Base-by-base conservation (phyloP, 1,140 invertebrate species). In the Scaptomyza hsui region DNA sequence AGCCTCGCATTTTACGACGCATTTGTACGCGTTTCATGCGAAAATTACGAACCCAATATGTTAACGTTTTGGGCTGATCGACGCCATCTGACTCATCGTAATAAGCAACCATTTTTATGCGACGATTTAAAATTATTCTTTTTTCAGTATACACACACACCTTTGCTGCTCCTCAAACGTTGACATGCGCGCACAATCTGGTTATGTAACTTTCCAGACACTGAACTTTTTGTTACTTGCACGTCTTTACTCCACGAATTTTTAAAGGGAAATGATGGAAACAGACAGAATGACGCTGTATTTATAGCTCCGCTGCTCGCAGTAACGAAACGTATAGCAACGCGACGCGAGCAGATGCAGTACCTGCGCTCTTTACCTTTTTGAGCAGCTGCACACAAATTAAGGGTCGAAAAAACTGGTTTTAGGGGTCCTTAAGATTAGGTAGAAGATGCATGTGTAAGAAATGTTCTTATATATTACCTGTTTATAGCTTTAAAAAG, bases 11-110 rank as follows among this genome's bases (percentile, higher is more conserved):
- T 60, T 90, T 90, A n/a, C 90, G 78, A 72, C 85, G 88, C 90
- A 91, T 91, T 89, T 91, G 86, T 37, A 86, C 71, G 10, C 89
- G 89, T 56, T 91, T 91, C 42, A 89, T 60, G 48, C 90, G 90
- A 44, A 91, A 86, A 78, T 90, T 90, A 42, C 74, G 81, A 24
- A 91, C 90, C 90, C 90, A 91, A 59, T 90, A 89, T 9, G 72
- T 77, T 47, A 91, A 56, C 0, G 90, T 91, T 67, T 86, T 78
- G 16, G 88, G 90, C 45, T 82, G 70, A 13, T 83, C 65, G 37
- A 39, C 29, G 18, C 44, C 61, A 13, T 88, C 78, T 16, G 52
- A 80, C 19, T 83, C 75, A 67, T 85, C 79, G 41, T 63, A 72
- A 53, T 60, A 69, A 21, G 79, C 73, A 48, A 90, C 69, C 83